Conservation (phyloP, 2,113 vertebrate genomes). For the Pedetes capensis region DNA sequence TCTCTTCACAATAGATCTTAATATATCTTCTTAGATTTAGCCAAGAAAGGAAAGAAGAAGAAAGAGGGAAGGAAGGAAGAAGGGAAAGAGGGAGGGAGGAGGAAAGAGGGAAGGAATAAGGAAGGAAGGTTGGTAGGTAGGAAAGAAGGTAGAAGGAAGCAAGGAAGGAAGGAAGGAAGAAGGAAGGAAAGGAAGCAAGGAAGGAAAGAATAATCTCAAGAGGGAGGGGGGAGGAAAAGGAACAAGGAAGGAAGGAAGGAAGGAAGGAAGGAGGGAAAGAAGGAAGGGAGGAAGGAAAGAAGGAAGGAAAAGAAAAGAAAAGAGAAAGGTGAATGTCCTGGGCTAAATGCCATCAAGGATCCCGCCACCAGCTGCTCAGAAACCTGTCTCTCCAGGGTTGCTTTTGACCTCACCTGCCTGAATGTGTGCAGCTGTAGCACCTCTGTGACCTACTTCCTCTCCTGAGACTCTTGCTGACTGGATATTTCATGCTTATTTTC, state of each 20-base stretch:
- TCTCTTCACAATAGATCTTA: not conserved
- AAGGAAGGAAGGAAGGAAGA: too few species aligned
- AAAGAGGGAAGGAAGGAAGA: not conserved
- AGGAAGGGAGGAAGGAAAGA: not conserved
- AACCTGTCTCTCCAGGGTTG: not conserved
- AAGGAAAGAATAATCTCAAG: not conserved
- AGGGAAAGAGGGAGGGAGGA: not conserved
- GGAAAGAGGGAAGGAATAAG: too few species aligned
- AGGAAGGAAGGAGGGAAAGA: too few species aligned
- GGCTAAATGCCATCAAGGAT: not conserved
- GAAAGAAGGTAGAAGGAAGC: too few species aligned
- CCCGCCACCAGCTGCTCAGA: not conserved
- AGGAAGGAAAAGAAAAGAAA: too few species aligned
- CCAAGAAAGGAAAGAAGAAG: not conserved
- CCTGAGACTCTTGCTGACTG: not conserved
- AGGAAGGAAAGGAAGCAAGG: not conserved
- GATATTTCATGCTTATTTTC: not conserved
- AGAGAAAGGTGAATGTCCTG: not conserved
- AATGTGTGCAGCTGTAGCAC: not conserved
- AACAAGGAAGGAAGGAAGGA: not conserved
- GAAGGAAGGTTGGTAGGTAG: too few species aligned
- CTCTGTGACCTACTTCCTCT: not conserved
- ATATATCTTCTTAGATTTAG: not conserved
- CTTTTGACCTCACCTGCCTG: not conserved
- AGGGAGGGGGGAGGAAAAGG: not conserved